phyloP scores from a whole-genome alignment of 1,140 invertebrate species.

The Melitaea cinxia region DNA sequence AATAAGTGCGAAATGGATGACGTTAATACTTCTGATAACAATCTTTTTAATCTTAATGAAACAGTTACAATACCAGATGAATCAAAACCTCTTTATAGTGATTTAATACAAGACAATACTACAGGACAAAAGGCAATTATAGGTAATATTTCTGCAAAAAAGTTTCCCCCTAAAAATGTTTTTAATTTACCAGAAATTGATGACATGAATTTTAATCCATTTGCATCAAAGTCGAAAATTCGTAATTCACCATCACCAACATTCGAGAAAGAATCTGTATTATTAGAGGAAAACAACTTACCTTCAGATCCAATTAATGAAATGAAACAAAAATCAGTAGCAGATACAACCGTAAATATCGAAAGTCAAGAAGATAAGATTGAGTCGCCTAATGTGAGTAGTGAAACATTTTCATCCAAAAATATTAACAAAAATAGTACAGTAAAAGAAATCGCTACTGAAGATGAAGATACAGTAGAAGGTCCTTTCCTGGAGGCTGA shows the following conservation, averaged over 20 bases:
- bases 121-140: background rate
- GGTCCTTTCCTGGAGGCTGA: slow-evolving; percentile 71
- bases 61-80: background rate
- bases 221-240: slow-evolving; percentile 58
- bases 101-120: background rate
- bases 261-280: slow-evolving; percentile 1
- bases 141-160: slow-evolving; percentile 1
- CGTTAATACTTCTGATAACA: background rate
- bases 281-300: background rate
- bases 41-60: background rate
- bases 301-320: background rate
- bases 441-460: slow-evolving; percentile 58
- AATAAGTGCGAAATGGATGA: background rate
- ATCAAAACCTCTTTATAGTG: background rate
- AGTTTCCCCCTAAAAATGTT: slow-evolving; percentile 44
- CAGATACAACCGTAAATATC: slow-evolving; percentile 1
- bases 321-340: background rate
- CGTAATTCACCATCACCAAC: slow-evolving; percentile 40
- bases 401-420: slow-evolving; percentile 51
- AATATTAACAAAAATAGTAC: slow-evolving; percentile 49
- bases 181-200: slow-evolving; percentile 66
- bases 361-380: slow-evolving; percentile 40
- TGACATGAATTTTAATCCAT: slow-evolving; percentile 62
- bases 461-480: slow-evolving; percentile 77
- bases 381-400: slow-evolving; percentile 38